Percentiles rank a stretch among this genome's conserved stretches.
Conservation (phyloP, 37 sponge, comb jelly and placozoan genomes). For the Diacarnus erythraeanus region DNA sequence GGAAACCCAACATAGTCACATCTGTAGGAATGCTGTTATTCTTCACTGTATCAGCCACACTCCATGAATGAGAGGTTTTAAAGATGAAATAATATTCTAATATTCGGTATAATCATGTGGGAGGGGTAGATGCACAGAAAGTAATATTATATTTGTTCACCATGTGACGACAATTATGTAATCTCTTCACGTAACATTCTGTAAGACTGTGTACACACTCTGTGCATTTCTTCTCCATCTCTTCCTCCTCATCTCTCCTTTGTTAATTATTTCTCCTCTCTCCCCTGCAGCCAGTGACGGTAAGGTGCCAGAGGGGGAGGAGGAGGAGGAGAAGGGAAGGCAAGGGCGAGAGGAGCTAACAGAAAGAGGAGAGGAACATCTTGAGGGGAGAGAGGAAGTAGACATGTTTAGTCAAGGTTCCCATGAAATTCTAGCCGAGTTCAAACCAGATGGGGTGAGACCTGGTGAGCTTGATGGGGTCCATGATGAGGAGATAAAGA, state of each 20-base stretch:
- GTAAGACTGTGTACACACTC: too few relatives aligned
- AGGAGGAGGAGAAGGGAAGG: slow-evolving; percentile 22
- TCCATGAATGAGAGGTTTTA: too few relatives aligned
- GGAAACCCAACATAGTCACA: slow-evolving; percentile 40
- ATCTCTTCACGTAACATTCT: too few relatives aligned
- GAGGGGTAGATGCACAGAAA: too few relatives aligned
- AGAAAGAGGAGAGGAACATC: background rate
- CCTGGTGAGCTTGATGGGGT: too few relatives aligned
- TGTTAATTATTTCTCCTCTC: background rate
- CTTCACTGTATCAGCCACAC: background rate
- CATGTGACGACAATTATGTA: too few relatives aligned
- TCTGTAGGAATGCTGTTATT: slow-evolving; percentile 22
- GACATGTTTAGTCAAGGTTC: background rate
- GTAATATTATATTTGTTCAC: too few relatives aligned
- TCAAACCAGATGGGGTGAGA: too few relatives aligned
- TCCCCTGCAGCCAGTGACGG: background rate
- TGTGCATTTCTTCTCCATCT: slow-evolving; percentile 12
- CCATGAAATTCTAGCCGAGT: too few relatives aligned
- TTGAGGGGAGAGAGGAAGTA: background rate
- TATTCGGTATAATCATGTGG: too few relatives aligned
- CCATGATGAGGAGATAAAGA: too few relatives aligned
- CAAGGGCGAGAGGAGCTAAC: background rate
- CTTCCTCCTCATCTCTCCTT: background rate
- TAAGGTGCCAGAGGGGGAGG: background rate
- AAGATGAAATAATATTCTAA: too few relatives aligned